Conservation (phyloP, 2,888 invertebrate species). For the Buathra laborator region DNA sequence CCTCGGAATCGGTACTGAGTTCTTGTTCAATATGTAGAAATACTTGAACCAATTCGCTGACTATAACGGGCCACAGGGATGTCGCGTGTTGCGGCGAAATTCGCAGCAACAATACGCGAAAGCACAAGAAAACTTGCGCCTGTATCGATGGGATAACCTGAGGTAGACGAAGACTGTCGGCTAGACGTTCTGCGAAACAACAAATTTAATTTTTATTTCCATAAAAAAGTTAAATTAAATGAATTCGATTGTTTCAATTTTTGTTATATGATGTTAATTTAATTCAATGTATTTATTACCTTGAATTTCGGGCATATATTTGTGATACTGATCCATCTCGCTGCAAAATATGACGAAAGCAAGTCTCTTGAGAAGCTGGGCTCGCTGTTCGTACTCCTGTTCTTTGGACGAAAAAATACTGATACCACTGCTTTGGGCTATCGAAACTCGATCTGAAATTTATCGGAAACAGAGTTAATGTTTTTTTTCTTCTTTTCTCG, state of each 20-base stretch:
- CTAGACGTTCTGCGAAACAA: conserved; percentile 90
- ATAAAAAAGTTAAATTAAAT: not conserved
- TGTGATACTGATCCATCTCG: conserved; percentile 94
- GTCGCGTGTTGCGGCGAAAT: conserved; percentile 95
- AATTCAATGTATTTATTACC: conserved; percentile 85
- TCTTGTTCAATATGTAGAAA: conserved; percentile 95
- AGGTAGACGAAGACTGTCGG: conserved; percentile 92
- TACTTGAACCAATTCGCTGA: conserved; percentile 96
- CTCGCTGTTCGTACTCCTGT: conserved; percentile 93
- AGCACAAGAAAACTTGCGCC: conserved; percentile 95
- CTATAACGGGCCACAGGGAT: conserved; percentile 96
- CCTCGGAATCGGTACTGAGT: conserved; percentile 91
- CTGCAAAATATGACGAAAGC: conserved; percentile 95
- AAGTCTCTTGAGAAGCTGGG: conserved; percentile 92
- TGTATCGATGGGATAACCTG: conserved; percentile 92
- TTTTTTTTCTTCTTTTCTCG: not conserved
- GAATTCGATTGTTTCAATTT: not conserved
- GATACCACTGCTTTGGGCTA: conserved; percentile 92
- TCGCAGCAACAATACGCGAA: conserved; percentile 93
- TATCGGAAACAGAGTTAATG: not conserved
- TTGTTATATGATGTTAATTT: too few species aligned
- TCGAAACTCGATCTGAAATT: conserved; percentile 89
- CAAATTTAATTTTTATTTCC: conserved; percentile 10
- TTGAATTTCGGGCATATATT: conserved; percentile 95
- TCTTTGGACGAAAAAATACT: conserved; percentile 94